Evolutionary conservation across 2,113 vertebrate species (phyloP).

Genomic region (Balaenoptera acutorostrata): DNA sequence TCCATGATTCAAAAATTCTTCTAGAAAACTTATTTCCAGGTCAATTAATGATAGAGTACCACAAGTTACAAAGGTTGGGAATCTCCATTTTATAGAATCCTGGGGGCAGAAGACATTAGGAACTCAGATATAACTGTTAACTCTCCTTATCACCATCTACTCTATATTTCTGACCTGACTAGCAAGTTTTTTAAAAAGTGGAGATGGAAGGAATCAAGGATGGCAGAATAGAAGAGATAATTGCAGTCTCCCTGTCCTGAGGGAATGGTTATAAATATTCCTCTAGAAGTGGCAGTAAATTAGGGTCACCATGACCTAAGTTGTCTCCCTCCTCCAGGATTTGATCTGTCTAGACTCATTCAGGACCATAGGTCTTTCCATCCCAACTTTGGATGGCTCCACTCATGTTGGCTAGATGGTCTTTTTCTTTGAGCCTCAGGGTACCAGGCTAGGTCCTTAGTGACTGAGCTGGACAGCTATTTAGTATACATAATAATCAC

Average conservation of each 20-base stretch:
- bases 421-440: not conserved
- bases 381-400: not conserved
- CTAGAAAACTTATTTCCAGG: not conserved
- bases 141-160: not conserved
- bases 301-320: not conserved
- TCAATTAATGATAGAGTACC: not conserved
- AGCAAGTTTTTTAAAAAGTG: not conserved
- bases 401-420: not conserved
- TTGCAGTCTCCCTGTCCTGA: not conserved
- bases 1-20: not conserved
- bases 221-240: not conserved
- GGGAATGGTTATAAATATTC: not conserved
- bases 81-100: not conserved
- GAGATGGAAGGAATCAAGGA: not conserved
- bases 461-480: not conserved
- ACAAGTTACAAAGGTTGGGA: not conserved
- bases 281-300: not conserved
- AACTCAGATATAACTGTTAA: not conserved
- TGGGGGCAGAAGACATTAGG: not conserved
- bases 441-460: not conserved
- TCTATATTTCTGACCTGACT: not conserved
- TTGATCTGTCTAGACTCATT: not conserved
- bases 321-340: no score
- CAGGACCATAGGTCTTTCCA: not conserved
- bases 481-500: not conserved